Percentiles rank a stretch among this genome's conserved stretches.
These are phyloP conservation scores for Salpingus planirostris DNA, from an alignment of 2,888 invertebrate genomes.

Conservation along the genomic window DNA sequence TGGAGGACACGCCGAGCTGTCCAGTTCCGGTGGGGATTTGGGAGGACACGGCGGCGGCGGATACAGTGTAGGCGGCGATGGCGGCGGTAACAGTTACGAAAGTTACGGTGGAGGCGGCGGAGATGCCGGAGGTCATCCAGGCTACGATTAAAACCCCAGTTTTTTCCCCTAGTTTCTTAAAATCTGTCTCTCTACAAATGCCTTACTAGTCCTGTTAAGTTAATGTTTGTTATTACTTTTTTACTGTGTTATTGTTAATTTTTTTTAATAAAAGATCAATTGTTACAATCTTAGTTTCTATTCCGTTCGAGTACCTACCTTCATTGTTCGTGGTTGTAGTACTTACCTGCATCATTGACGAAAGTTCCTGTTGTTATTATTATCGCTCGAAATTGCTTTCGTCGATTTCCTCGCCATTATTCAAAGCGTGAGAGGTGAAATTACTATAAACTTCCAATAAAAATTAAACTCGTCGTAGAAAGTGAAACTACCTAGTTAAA, in stretches of 20 bases:
- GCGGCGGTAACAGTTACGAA: conserved; percentile 12
- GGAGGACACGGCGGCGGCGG: conserved; percentile 17
- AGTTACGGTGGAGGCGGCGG: conserved; percentile 22
- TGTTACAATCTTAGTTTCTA: too few species aligned
- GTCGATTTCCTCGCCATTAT: too few species aligned
- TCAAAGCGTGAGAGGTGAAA: too few species aligned
- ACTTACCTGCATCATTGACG: too few species aligned
- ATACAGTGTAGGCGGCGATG: conserved; percentile 13
- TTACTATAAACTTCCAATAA: too few species aligned
- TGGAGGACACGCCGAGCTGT: conserved; percentile 27
- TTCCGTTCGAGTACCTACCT: too few species aligned
- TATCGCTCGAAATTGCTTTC: too few species aligned
- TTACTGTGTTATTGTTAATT: too few species aligned
- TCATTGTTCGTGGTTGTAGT: too few species aligned
- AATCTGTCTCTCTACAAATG: conserved; percentile 10
- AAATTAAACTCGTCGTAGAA: too few species aligned
- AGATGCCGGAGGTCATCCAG: conserved; percentile 23
- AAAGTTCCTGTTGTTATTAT: too few species aligned
- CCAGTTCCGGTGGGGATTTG: conserved; percentile 20
- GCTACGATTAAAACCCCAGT: conserved; percentile 22
- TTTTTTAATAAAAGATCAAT: conserved; percentile 5
- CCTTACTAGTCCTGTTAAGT: conserved; percentile 14
- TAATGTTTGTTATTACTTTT: conserved; percentile 10
- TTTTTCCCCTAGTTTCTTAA: conserved; percentile 4
- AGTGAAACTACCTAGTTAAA: too few species aligned